These are phyloP conservation scores for Siniperca chuatsi DNA, from an alignment of 2,113 vertebrate genomes.

Conservation along the genomic window DNA sequence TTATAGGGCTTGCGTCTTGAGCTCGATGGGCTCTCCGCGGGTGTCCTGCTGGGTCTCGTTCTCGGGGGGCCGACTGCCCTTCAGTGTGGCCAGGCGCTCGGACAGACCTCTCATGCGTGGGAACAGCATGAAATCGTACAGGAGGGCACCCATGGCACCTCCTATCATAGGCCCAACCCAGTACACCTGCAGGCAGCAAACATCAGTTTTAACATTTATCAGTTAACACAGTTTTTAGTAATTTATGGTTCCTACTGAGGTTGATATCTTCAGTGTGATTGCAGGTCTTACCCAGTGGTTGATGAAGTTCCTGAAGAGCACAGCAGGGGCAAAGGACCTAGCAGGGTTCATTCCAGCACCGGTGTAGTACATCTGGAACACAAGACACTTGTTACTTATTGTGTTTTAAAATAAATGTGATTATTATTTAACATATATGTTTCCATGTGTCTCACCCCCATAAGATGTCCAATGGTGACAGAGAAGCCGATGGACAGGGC, in stretches of 20 bases:
- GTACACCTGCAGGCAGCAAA: conserved; percentile 87
- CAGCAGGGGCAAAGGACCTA: conserved; percentile 93
- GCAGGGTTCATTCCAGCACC: conserved; percentile 96
- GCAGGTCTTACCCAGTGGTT: conserved; percentile 93
- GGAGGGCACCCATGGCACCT: conserved; percentile 87
- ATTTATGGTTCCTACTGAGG: background rate
- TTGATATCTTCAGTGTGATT: background rate
- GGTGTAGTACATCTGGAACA: conserved; percentile 93
- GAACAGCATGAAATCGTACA: conserved; percentile 94
- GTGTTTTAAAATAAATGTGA: background rate
- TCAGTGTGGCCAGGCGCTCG: conserved; percentile 92
- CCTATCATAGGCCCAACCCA: conserved; percentile 95
- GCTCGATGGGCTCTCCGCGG: conserved; percentile 89
- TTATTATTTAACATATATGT: background rate
- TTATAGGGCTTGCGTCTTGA: conserved; percentile 94
- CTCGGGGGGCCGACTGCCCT: conserved; percentile 87
- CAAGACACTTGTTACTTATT: conserved; percentile 6
- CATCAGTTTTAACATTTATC: background rate
- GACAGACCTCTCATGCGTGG: conserved; percentile 91
- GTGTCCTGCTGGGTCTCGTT: conserved; percentile 86
- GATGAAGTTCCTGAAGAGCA: conserved; percentile 93
- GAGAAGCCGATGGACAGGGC: conserved; percentile 94
- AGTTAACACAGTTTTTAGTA: background rate
- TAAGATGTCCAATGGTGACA: conserved; percentile 92
- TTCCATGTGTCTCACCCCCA: conserved; percentile 88